Evolutionary conservation across 2,888 invertebrate genomes (phyloP), one percentile per base, ranked within the genome.

Genomic region (Nebria salina): DNA sequence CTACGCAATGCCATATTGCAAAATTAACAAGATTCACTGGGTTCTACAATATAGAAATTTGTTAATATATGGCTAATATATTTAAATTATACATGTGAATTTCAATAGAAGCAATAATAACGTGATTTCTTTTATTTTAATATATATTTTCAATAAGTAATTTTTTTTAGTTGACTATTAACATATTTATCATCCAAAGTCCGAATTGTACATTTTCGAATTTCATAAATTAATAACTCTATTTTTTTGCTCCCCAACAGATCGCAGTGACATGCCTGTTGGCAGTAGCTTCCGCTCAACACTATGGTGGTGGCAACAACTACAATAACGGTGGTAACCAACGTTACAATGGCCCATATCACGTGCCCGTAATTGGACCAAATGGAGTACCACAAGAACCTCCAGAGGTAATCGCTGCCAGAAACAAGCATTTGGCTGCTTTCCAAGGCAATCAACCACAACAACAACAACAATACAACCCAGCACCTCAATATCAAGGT

Each of bases 321-420:
- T 54, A 54, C 13, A 54, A 54, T 13, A 54, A 54, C 54, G 64
- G 34, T 25, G 75, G 70, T 43, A 65, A 26, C 34, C 81, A 77
- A 26, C 72, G 34, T 72, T 86, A 86, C 82, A 87, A 88, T 76
- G 89, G 89, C 80, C 88, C 89, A 81, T 87, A 88, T 74, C 89
- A 89, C 83, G 88, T 89, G 82, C 89, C 89, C 70, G 87, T 89
- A 82, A 89, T 89, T 83, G 83, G 83, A 64, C 82, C 79, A n/a
- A 77, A 83, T 42, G 83, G 83, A 42, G 83, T 83, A 11, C 83
- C 83, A 9, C 78, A 76, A 72, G 83, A 83, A 20, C 82, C 83
- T 9, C 82, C 83, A 76, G 83, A 83, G 80, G 79, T 83, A 34
- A 82, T 77, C 8, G 79, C 79, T 34, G 83, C 82, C 25, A 76